Conservation (phyloP, 2,797 vertebrate genomes). For the Periophthalmus magnuspinnatus region DNA sequence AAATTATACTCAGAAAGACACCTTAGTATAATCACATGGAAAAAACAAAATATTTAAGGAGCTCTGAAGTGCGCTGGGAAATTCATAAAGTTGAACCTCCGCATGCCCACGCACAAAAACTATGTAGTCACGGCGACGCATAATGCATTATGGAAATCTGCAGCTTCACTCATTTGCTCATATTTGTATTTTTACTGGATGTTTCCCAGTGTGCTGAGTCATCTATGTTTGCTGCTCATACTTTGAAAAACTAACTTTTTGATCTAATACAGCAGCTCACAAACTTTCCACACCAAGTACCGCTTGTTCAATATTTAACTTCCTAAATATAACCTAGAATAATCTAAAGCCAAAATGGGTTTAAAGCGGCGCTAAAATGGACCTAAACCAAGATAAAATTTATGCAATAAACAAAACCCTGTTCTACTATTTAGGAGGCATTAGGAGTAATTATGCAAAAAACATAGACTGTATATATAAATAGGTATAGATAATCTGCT, state of each 20-base stretch:
- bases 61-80: constrained; percentile 11
- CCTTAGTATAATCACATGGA: constrained; percentile 16
- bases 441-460: no score
- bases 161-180: constrained; percentile 28
- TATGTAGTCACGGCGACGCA: constrained; percentile 11
- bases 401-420: no score
- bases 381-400: no score
- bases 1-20: constrained; percentile 4
- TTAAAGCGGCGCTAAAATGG: no score
- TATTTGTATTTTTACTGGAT: background rate
- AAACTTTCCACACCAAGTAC: background rate
- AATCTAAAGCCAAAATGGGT: no score
- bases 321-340: no score
- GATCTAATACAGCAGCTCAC: background rate
- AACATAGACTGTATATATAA: no score
- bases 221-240: background rate
- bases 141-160: constrained; percentile 24
- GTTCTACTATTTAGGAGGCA: no score
- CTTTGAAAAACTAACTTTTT: background rate
- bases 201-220: background rate
- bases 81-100: constrained; percentile 28
- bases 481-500: no score
- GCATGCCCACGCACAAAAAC: constrained; percentile 11
- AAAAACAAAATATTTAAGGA: constrained; percentile 15
- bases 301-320: no score